Evolutionary conservation across 1,140 invertebrate genomes (phyloP).

Genomic region (Nymphalis io): DNA sequence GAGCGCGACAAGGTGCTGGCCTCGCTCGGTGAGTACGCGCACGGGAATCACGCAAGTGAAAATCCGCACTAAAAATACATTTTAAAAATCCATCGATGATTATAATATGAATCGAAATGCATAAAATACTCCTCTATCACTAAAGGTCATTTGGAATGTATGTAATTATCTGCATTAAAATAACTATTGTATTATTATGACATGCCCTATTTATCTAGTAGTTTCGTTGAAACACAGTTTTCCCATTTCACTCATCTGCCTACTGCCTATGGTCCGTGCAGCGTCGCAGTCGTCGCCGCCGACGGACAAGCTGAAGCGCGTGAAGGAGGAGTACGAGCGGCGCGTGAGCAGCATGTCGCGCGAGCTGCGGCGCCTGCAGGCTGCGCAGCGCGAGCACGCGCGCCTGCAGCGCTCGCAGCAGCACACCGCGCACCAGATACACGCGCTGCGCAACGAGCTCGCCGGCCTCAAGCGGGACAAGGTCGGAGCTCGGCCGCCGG

Average conservation of each 20-base stretch:
- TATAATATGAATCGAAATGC: too few relatives aligned
- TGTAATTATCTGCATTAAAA: too few relatives aligned
- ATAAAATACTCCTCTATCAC: too few relatives aligned
- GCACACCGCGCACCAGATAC: conserved; percentile 91
- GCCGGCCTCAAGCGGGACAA: conserved; percentile 94
- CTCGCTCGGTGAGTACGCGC: conserved; percentile 77
- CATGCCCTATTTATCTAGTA: too few relatives aligned
- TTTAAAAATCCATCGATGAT: too few relatives aligned
- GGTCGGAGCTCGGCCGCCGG: conserved; percentile 79
- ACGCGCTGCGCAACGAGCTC: conserved; percentile 89
- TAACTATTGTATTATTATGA: too few relatives aligned
- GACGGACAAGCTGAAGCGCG: conserved; percentile 90
- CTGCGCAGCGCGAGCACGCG: conserved; percentile 94
- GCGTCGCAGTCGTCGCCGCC: conserved; percentile 78
- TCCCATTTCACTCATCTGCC: too few relatives aligned
- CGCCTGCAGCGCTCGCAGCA: conserved; percentile 90
- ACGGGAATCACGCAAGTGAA: too few relatives aligned
- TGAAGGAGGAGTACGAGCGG: conserved; percentile 95
- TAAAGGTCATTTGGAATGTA: too few relatives aligned
- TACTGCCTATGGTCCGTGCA: conserved; percentile 32
- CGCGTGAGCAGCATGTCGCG: conserved; percentile 91
- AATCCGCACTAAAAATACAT: too few relatives aligned
- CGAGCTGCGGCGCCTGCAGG: conserved; percentile 93
- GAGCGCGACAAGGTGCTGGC: conserved; percentile 96
- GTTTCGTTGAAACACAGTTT: too few relatives aligned